Percentiles rank a stretch among this genome's conserved stretches.
phyloP scores from a whole-genome alignment of 2,113 vertebrate species.

The Chelonoidis abingdonii region DNA sequence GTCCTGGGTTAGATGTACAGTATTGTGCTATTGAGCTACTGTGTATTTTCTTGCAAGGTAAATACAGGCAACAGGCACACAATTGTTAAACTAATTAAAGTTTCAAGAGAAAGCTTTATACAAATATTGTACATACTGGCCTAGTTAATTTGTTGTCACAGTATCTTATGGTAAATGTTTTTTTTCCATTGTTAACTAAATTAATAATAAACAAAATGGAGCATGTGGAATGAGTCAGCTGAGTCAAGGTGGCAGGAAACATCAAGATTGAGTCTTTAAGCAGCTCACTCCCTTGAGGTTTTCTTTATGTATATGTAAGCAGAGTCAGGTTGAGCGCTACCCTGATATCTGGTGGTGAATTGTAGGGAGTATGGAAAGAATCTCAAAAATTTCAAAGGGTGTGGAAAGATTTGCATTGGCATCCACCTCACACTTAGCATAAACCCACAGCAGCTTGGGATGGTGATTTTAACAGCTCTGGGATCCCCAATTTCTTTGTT shows the following conservation, averaged over 20 bases:
- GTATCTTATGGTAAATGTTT: constrained; percentile 54
- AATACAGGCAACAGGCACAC: constrained; percentile 51
- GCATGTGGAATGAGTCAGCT: constrained; percentile 66
- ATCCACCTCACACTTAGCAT: no score
- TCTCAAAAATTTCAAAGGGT: no score
- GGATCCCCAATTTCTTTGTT: no score
- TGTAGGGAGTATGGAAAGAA: no score
- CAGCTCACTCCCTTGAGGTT: not conserved
- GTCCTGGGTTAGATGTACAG: constrained; percentile 47
- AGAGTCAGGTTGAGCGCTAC: no score
- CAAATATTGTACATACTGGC: not conserved
- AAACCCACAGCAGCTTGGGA: no score
- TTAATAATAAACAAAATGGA: constrained; percentile 62
- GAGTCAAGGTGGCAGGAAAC: constrained; percentile 68
- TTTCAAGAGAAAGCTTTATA: constrained; percentile 70
- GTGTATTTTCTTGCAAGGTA: constrained; percentile 56
- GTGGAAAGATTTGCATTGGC: no score
- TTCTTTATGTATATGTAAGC: not conserved
- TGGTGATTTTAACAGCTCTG: no score
- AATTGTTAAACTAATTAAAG: constrained; percentile 71
- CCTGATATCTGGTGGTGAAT: no score
- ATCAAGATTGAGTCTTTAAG: constrained; percentile 48
- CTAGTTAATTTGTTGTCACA: constrained; percentile 68
- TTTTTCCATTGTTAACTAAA: constrained; percentile 66
- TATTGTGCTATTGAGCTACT: constrained; percentile 23